Evolutionary conservation across 2,797 vertebrate species (phyloP).

Genomic region (Tachyglossus aculeatus): DNA sequence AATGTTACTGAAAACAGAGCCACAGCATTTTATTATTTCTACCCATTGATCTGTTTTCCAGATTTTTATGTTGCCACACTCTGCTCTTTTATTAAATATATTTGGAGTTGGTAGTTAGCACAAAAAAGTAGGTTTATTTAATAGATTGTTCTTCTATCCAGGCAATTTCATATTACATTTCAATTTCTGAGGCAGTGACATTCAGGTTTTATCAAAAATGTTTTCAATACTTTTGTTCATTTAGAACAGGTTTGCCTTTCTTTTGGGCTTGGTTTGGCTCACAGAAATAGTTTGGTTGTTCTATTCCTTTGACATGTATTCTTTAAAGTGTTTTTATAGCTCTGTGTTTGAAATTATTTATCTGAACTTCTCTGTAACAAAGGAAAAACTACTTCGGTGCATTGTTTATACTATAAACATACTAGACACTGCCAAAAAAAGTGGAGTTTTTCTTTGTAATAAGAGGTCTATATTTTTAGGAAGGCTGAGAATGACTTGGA

Average conservation of each 20-base stretch:
- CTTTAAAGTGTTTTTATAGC: background rate
- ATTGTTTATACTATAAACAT: background rate
- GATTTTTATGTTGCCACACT: background rate
- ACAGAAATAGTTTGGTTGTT: background rate
- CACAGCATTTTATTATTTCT: background rate
- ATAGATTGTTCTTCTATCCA: background rate
- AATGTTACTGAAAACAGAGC: background rate
- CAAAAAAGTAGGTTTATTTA: background rate
- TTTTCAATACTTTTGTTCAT: slow-evolving; percentile 9
- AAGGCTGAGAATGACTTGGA: background rate
- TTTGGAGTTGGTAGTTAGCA: background rate
- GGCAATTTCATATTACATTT: slow-evolving; percentile 4
- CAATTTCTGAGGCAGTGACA: background rate
- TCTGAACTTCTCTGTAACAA: background rate
- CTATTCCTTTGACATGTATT: background rate
- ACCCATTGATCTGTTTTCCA: background rate
- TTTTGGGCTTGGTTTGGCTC: background rate
- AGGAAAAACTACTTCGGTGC: background rate
- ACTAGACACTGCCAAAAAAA: background rate
- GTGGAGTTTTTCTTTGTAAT: background rate
- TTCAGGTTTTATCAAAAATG: background rate
- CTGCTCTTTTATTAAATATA: background rate
- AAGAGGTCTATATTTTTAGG: background rate
- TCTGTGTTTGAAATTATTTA: slow-evolving; percentile 16
- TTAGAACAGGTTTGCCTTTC: background rate